Evolutionary conservation across 2,888 invertebrate species (phyloP).

Genomic region (Phortica magna): DNA sequence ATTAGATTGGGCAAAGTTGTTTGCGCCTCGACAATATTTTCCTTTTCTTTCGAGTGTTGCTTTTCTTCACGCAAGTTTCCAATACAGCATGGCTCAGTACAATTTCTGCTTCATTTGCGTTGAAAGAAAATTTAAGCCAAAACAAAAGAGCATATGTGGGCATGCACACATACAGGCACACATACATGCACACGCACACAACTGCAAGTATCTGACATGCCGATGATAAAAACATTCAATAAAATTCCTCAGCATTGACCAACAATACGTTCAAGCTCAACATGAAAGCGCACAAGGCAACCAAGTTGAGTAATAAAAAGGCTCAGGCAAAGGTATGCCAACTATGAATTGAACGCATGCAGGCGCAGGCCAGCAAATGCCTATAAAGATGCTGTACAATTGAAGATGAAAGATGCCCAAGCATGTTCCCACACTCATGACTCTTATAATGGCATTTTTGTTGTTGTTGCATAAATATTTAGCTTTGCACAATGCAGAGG

Average conservation of each 20-base stretch:
- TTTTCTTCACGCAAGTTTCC: no score
- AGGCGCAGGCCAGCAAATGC: constrained; percentile 37
- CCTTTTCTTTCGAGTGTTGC: no score
- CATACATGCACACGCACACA: not conserved
- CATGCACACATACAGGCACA: not conserved
- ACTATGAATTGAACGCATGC: constrained; percentile 26
- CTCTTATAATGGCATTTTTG: not conserved
- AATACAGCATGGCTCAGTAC: no score
- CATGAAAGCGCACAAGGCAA: not conserved
- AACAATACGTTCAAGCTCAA: not conserved
- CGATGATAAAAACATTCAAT: not conserved
- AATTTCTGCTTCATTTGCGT: no score
- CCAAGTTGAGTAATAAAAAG: not conserved
- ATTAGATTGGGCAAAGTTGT: constrained; percentile 50
- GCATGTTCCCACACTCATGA: constrained; percentile 38
- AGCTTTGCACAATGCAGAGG: constrained; percentile 42
- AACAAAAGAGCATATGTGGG: not conserved
- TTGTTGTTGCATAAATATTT: constrained; percentile 57
- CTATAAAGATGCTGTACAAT: constrained; percentile 56
- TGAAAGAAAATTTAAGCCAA: no score
- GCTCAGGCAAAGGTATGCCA: not conserved
- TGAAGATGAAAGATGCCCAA: constrained; percentile 50
- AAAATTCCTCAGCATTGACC: not conserved
- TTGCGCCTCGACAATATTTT: no score
- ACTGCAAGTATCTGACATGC: no score